Evolutionary conservation across 2,888 invertebrate species (phyloP).

Genomic region (Tachina grossa): DNA sequence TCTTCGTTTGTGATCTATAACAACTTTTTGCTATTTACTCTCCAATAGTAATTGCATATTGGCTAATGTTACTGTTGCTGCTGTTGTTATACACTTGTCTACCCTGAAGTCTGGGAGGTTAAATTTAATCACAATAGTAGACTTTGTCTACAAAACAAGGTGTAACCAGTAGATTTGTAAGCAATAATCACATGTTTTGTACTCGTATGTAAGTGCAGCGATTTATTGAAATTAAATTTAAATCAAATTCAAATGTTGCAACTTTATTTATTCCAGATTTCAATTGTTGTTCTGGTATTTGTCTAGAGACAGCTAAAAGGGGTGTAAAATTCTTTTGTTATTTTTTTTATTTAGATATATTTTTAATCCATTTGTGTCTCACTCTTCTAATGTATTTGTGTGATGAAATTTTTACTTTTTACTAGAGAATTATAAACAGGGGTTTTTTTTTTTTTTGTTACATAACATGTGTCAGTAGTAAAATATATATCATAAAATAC

Average conservation of each 20-base stretch:
- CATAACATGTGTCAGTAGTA: too few relatives aligned
- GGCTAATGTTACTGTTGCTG: background rate
- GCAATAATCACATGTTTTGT: slow-evolving; percentile 47
- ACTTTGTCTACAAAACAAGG: slow-evolving; percentile 45
- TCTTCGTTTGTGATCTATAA: slow-evolving; percentile 10
- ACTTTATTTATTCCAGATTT: slow-evolving; percentile 15
- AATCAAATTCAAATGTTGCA: slow-evolving; percentile 21
- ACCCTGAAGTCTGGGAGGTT: slow-evolving; percentile 71
- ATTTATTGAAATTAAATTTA: slow-evolving; percentile 12
- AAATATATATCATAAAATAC: too few relatives aligned
- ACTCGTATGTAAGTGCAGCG: background rate
- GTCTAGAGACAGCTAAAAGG: slow-evolving; percentile 1
- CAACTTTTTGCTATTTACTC: slow-evolving; percentile 32
- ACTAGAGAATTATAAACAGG: background rate
- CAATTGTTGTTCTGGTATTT: background rate
- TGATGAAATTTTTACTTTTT: background rate
- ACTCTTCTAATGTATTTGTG: background rate
- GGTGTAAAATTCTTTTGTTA: slow-evolving; percentile 34
- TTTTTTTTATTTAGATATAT: background rate
- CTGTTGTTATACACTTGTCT: slow-evolving; percentile 43
- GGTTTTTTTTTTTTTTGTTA: too few relatives aligned
- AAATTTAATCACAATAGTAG: slow-evolving; percentile 58
- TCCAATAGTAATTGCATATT: slow-evolving; percentile 44
- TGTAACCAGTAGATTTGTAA: slow-evolving; percentile 44
- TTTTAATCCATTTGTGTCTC: background rate